Conservation (phyloP, 2,888 invertebrate species). For the Balanococcus diminutus region DNA sequence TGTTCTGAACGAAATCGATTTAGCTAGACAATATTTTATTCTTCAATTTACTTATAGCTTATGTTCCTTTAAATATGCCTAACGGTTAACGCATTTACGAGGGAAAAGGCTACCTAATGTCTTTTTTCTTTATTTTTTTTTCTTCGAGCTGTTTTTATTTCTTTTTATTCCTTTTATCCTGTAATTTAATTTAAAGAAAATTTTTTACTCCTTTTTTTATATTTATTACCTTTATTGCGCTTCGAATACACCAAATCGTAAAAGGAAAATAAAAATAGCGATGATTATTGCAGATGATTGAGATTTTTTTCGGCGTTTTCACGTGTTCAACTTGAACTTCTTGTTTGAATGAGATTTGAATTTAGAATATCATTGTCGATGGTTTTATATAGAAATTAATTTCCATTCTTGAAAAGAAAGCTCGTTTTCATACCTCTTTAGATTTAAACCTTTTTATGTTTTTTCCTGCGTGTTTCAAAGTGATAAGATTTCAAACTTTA, state of each 20-base stretch:
- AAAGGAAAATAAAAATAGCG: slow-evolving; percentile 17
- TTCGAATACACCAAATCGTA: not conserved
- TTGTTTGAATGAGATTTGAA: not conserved
- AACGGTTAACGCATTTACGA: slow-evolving; percentile 50
- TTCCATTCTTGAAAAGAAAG: no score
- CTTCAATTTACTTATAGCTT: slow-evolving; percentile 52
- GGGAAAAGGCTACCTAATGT: slow-evolving; percentile 41
- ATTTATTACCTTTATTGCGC: slow-evolving; percentile 32
- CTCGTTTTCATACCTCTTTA: no score
- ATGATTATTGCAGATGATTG: not conserved
- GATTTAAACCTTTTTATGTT: no score
- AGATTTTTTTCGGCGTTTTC: not conserved
- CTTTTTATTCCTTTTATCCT: slow-evolving; percentile 45
- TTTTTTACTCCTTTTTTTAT: slow-evolving; percentile 45
- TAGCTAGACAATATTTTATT: slow-evolving; percentile 52
- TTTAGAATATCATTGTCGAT: not conserved
- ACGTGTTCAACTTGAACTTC: not conserved
- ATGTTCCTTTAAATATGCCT: slow-evolving; percentile 51
- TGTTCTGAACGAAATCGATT: slow-evolving; percentile 46
- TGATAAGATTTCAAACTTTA: no score
- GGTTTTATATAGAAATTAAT: no score
- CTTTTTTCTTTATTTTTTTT: slow-evolving; percentile 25
- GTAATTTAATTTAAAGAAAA: slow-evolving; percentile 47
- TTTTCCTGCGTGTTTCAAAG: no score
- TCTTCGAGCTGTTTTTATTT: slow-evolving; percentile 43